phyloP scores from a whole-genome alignment of 2,888 invertebrate species.

The Stenoptilia bipunctidactyla region DNA sequence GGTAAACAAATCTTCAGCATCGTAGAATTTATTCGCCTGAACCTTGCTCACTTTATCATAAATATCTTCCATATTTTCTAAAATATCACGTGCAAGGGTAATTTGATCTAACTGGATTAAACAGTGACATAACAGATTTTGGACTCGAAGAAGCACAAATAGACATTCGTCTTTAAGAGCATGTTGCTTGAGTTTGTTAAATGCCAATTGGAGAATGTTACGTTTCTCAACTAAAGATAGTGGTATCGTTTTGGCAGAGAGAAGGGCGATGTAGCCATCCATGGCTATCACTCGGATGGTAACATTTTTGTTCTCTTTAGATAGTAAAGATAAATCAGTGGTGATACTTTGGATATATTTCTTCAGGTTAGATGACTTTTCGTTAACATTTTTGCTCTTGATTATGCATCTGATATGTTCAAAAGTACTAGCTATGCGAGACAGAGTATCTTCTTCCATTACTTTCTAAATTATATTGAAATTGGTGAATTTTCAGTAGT shows the following conservation, averaged over 20 bases:
- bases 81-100: constrained; percentile 49
- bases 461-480: too few relatives aligned
- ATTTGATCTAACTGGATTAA: constrained; percentile 64
- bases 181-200: constrained; percentile 42
- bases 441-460: constrained; percentile 36
- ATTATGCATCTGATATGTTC: constrained; percentile 38
- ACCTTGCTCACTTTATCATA: constrained; percentile 47
- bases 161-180: constrained; percentile 45
- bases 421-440: constrained; percentile 39
- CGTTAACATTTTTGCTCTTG: constrained; percentile 39
- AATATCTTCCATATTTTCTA: constrained; percentile 59
- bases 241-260: constrained; percentile 48
- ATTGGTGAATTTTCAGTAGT: too few relatives aligned
- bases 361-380: constrained; percentile 36
- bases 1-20: constrained; percentile 69
- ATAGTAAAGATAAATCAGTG: constrained; percentile 39
- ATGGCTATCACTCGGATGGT: constrained; percentile 47
- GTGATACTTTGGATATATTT: constrained; percentile 40
- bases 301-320: constrained; percentile 45
- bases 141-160: constrained; percentile 67
- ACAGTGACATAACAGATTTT: constrained; percentile 71
- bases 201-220: constrained; percentile 37
- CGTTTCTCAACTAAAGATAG: constrained; percentile 40
- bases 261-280: constrained; percentile 50
- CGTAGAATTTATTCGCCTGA: constrained; percentile 38